Percentiles rank a stretch among this genome's conserved stretches.
Conservation (phyloP, 2,113 vertebrate genomes). For the Indri indri region DNA sequence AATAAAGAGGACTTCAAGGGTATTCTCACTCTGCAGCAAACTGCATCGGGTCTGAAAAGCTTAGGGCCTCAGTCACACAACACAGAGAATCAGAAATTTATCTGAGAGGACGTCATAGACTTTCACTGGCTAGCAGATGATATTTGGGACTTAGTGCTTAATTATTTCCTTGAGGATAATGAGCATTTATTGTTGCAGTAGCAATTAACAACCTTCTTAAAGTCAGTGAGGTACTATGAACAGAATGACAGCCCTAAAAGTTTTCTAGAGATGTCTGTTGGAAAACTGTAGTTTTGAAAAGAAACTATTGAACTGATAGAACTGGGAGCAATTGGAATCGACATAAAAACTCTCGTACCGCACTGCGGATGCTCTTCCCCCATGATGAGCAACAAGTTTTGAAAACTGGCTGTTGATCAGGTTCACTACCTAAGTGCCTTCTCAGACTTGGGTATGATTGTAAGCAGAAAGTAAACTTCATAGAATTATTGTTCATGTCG, state of each 20-base stretch:
- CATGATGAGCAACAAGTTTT: neutral
- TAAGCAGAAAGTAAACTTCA: neutral
- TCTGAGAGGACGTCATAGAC: neutral
- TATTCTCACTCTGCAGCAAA: neutral
- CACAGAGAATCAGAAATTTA: neutral
- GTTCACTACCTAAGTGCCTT: no score
- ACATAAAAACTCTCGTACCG: neutral
- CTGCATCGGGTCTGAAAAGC: neutral
- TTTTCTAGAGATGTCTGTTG: neutral
- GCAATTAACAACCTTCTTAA: neutral
- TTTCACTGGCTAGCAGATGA: neutral
- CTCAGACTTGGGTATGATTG: neutral
- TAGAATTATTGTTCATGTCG: neutral
- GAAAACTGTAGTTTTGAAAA: neutral
- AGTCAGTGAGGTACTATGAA: neutral
- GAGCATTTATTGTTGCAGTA: neutral
- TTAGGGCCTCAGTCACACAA: no score
- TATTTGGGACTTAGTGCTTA: neutral
- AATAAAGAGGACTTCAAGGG: neutral
- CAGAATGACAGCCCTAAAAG: rapidly evolving
- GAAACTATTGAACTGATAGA: neutral
- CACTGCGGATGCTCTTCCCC: rapidly evolving
- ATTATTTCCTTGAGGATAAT: neutral
- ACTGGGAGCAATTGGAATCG: neutral
- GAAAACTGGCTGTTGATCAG: neutral